Conservation (phyloP, 2,797 vertebrate genomes). For the Eulemur mongoz region DNA sequence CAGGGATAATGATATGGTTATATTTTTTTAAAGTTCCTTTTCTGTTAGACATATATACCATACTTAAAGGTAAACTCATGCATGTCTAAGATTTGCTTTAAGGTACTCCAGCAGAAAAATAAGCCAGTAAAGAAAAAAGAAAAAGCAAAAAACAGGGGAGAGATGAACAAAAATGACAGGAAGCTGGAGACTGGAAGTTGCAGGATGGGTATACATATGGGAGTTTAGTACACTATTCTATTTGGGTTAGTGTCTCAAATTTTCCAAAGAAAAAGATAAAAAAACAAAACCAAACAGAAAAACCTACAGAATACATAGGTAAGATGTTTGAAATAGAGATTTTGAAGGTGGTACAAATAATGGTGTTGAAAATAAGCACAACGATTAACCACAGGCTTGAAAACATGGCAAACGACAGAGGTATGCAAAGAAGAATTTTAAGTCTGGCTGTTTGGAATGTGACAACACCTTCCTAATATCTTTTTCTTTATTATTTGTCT, state of each 20-base stretch:
- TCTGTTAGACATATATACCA: not conserved
- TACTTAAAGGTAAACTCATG: not conserved
- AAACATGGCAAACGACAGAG: not conserved
- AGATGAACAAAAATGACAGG: not conserved
- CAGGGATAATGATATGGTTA: not conserved
- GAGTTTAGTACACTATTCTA: not conserved
- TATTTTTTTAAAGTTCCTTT: not conserved
- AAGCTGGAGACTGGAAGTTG: not conserved
- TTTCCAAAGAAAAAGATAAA: not conserved
- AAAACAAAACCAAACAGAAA: not conserved
- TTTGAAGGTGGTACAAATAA: not conserved
- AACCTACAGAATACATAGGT: not conserved
- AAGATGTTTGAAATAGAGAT: not conserved
- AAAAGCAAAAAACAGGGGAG: no score
- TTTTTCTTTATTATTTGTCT: not conserved
- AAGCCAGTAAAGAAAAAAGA: not conserved
- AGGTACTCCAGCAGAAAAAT: not conserved
- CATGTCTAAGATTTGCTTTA: not conserved
- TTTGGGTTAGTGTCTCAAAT: not conserved
- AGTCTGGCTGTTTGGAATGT: not conserved
- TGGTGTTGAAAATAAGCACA: not conserved
- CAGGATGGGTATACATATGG: accelerated
- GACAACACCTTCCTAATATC: not conserved
- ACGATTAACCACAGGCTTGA: not conserved
- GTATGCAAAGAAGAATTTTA: not conserved